Evolutionary conservation across 2,113 vertebrate species (phyloP), one percentile per base, ranked within the genome.

Genomic region (Notothenia coriiceps): DNA sequence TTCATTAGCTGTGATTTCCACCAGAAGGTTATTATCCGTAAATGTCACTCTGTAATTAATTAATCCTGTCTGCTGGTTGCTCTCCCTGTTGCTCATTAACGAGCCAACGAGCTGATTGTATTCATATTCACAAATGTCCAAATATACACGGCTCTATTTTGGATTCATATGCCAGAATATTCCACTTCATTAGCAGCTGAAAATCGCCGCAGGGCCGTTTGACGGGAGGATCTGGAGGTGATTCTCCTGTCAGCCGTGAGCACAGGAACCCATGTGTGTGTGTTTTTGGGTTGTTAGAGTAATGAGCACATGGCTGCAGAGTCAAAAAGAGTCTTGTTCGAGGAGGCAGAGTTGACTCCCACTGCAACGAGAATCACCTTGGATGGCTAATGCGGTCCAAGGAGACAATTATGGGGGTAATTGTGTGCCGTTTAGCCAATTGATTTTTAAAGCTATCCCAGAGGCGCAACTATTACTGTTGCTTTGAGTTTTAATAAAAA

Each of bases 1-100:
- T 94, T 94, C 91, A 94, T 94, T 89, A 91, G 87, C 54, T 51
- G 69, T 81, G 92, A 93, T 94, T 91, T 87, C 91, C 84, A 93
- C 86, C 94, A 95, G 94, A 94, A 94, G 93, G 94, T 94, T 95
- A 94, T 94, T 95, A 94, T 95, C 92, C 93, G 93, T 94, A 95
- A 95, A 95, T 95, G 95, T 93, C 94, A 95, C 84, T 88, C 88
- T 85, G 82, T 94, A 94, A 95, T 95, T 94, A 95, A 95, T 94
- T 93, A 91, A 91, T 93, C 85, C 90, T 93, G 94, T 94, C 94
- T 92, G 83, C 89, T 91, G 89, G 90, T 92, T 81, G 89, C 93
- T 93, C 91, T 89, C 87, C 70, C 91, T 88, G 91, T 81, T 4
- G 29, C 93, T 95, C 93, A 94, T 92, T 95, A 96, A 92, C 83